Conservation (phyloP, 2,888 invertebrate genomes). For the Zhengitettix transpicula region DNA sequence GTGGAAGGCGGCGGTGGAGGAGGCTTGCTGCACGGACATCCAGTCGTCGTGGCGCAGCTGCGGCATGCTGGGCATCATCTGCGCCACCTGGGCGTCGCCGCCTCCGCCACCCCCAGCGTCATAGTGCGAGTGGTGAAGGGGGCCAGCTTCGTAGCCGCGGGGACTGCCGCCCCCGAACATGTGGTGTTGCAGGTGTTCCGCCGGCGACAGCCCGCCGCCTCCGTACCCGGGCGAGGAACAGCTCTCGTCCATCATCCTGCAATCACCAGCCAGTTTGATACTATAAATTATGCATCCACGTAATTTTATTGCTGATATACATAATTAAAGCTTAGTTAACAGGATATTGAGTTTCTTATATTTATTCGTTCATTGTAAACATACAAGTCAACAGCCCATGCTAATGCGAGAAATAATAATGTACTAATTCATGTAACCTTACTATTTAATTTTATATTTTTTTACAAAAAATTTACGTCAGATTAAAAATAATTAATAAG, state of each 20-base stretch:
- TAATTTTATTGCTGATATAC: no score
- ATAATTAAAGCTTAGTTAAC: no score
- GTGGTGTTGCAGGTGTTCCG: conserved; percentile 14
- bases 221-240: conserved; percentile 4
- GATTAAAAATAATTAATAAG: no score
- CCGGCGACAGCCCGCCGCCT: not conserved
- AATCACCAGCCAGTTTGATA: not conserved
- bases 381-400: no score
- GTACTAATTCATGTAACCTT: no score
- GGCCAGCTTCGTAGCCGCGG: conserved; percentile 9
- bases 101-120: conserved; percentile 10
- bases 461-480: no score
- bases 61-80: conserved; percentile 15
- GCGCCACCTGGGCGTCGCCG: conserved; percentile 13
- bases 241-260: conserved; percentile 26
- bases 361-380: no score
- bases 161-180: conserved; percentile 13
- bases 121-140: conserved; percentile 10
- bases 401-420: no score
- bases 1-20: conserved; percentile 24
- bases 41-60: conserved; percentile 11
- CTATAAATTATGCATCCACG: no score
- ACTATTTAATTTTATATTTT: no score
- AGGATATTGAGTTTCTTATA: no score
- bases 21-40: conserved; percentile 13